Evolutionary conservation across 2,797 vertebrate species (phyloP), one percentile per base, ranked within the genome.

Genomic region (Phoxinus dragarum): DNA sequence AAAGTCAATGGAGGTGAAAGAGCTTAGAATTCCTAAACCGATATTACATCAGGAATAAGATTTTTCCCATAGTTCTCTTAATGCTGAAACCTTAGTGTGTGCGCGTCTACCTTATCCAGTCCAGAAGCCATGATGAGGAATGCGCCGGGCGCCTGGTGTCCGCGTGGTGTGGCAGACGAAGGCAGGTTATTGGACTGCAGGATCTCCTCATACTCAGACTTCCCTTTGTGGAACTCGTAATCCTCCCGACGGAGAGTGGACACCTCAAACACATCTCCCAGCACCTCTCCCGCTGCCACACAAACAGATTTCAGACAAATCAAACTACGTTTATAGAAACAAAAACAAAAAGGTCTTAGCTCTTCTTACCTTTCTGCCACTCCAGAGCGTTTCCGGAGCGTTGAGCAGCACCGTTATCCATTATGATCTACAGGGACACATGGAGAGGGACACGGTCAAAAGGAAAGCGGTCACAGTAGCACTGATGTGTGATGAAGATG

Each of bases 91-190:
- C 52, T 10, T 49, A 21, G 27, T 54, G 27, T 61, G 36, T 21
- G 9, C 47, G 47, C 27, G 16, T 77, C 31, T 90, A 96, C 96
- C 95, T 95, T 93, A 91, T 96, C 94, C 0, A 96, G 94, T 68
- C 96, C 96, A 0, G 96, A 96, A 67, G 95, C 92, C 95, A 96
- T 94, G 91, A 96, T 95, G 92, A 96, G 95, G 92, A 96, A 96
- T 11, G 96, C 96, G 0, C 95, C 93, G 1, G 96, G 96, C n/a
- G 94, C 77, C 90, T 96, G 96, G 89, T 96, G 96, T 78, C 96
- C 96, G 6, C 96, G 93, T 19, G 96, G 95, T 2, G 95, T 96
- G 5, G 90, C 91, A 0, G 95, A 91, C 27, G 96, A 96, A 0
- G 95, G 94, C 87, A 95, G 91, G 91, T 96, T 95, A 94, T 96